Percentiles rank a stretch among this genome's conserved stretches.
Evolutionary conservation across 2,888 invertebrate genomes (phyloP).

Genomic region (Drosophila anomalata): DNA sequence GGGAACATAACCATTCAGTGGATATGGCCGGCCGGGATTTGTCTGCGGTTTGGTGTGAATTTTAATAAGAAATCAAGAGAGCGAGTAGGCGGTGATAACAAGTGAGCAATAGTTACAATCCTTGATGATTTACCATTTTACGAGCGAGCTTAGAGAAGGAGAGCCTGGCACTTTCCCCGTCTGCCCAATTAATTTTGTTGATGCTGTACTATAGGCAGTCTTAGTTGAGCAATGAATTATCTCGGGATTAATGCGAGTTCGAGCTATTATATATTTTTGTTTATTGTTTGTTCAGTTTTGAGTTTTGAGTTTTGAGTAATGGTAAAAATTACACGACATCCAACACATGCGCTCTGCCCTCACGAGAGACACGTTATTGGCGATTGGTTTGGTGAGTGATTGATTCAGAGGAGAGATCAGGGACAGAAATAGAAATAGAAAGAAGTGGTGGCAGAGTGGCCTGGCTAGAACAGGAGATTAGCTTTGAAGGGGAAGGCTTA

Average conservation of each 20-base stretch:
- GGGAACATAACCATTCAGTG: slow-evolving; percentile 11
- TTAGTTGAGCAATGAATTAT: slow-evolving; percentile 63
- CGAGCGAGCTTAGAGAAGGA: slow-evolving; percentile 51
- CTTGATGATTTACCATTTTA: slow-evolving; percentile 69
- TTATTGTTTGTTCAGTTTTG: slow-evolving; percentile 30
- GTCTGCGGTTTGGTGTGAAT: slow-evolving; percentile 43
- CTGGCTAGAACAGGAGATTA: slow-evolving; percentile 62
- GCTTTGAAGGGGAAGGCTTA: slow-evolving; percentile 35
- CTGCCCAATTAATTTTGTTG: slow-evolving; percentile 53
- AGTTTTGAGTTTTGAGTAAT: slow-evolving; percentile 56
- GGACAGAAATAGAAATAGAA: slow-evolving; percentile 43
- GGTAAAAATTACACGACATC: slow-evolving; percentile 83
- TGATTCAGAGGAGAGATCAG: slow-evolving; percentile 40
- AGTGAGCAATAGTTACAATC: slow-evolving; percentile 73
- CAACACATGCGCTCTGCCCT: slow-evolving; percentile 85
- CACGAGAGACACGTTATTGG: slow-evolving; percentile 83
- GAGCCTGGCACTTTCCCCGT: slow-evolving; percentile 53
- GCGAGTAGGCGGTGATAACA: slow-evolving; percentile 58
- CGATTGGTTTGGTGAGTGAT: slow-evolving; percentile 66
- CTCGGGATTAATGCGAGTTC: slow-evolving; percentile 64
- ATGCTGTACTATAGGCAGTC: slow-evolving; percentile 54
- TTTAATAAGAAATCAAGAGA: slow-evolving; percentile 50
- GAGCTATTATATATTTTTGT: slow-evolving; percentile 43
- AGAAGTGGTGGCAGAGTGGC: slow-evolving; percentile 41
- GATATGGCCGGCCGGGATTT: slow-evolving; percentile 32